These are phyloP conservation scores for Pilophorus perplexus DNA, from an alignment of 2,888 invertebrate species.

Conservation along the genomic window DNA sequence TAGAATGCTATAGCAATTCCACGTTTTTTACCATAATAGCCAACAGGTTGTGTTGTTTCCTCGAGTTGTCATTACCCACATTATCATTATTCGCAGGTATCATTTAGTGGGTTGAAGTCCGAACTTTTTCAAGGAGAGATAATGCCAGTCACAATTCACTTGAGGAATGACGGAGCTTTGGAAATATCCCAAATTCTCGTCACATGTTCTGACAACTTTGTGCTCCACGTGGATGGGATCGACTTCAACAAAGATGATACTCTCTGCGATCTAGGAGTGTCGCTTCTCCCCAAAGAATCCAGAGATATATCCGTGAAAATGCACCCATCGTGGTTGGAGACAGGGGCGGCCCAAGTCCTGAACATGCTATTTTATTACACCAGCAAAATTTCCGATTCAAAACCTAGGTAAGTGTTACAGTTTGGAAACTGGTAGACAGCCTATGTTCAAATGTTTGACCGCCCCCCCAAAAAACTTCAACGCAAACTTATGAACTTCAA, in stretches of 20 bases:
- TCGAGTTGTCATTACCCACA: slow-evolving; percentile 12
- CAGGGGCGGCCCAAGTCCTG: slow-evolving; percentile 60
- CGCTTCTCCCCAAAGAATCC: slow-evolving; percentile 57
- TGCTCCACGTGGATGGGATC: slow-evolving; percentile 13
- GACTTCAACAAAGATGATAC: slow-evolving; percentile 39
- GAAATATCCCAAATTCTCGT: slow-evolving; percentile 63
- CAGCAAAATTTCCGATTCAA: slow-evolving; percentile 52
- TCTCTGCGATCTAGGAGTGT: slow-evolving; percentile 48
- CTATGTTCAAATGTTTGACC: no score
- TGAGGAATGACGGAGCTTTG: slow-evolving; percentile 68
- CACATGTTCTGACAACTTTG: slow-evolving; percentile 68
- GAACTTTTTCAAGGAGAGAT: slow-evolving; percentile 74
- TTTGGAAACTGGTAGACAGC: background rate
- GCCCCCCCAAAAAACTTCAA: no score
- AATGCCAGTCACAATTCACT: slow-evolving; percentile 64
- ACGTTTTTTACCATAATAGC: no score
- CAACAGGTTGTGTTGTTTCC: no score
- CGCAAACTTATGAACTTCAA: no score
- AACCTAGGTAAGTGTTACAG: slow-evolving; percentile 40
- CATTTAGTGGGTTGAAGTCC: slow-evolving; percentile 65
- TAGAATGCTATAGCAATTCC: no score
- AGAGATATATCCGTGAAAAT: slow-evolving; percentile 63
- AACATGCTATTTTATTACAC: slow-evolving; percentile 74
- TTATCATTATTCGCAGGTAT: slow-evolving; percentile 57
- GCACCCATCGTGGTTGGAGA: slow-evolving; percentile 62